A percentile compares a stretch with the other conserved stretches of the same genome.
Conservation (phyloP, 2,888 invertebrate genomes). For the Sarcophaga variegata region DNA sequence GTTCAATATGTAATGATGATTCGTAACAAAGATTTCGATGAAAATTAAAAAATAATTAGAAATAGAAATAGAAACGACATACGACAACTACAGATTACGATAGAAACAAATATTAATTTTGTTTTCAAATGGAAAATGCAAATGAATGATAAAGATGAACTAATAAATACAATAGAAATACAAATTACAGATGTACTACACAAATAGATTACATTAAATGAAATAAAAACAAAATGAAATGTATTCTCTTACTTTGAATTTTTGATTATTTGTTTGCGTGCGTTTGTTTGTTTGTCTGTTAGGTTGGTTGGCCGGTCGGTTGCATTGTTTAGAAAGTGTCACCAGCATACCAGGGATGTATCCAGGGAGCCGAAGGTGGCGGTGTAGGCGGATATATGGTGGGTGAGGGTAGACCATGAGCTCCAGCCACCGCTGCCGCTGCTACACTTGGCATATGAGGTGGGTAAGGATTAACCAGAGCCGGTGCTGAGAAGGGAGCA, state of each 20-base stretch:
- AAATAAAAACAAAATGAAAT: neutral
- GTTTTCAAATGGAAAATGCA: too few relatives aligned
- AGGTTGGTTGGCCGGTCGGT: too few relatives aligned
- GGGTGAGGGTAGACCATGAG: conserved; percentile 81
- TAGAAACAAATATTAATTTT: too few relatives aligned
- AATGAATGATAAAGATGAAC: too few relatives aligned
- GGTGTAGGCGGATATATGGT: conserved; percentile 82
- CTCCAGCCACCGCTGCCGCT: conserved; percentile 73
- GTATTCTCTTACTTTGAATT: conserved; percentile 37
- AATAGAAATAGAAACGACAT: too few relatives aligned
- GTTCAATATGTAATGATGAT: too few relatives aligned
- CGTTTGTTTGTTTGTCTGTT: too few relatives aligned
- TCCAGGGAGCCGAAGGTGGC: conserved; percentile 82
- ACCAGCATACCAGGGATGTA: conserved; percentile 82
- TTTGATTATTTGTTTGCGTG: neutral
- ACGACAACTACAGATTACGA: too few relatives aligned
- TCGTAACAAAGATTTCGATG: too few relatives aligned
- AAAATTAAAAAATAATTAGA: too few relatives aligned
- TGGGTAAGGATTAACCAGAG: conserved; percentile 70
- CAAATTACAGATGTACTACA: neutral
- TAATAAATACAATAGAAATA: too few relatives aligned
- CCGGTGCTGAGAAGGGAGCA: conserved; percentile 67
- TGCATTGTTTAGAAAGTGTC: conserved; percentile 77
- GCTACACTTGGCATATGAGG: conserved; percentile 72
- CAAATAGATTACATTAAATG: neutral